Percentiles rank a stretch among this genome's conserved stretches.
phyloP scores from a whole-genome alignment of 2,888 invertebrate species.

The Drosophila austrosaltans region DNA sequence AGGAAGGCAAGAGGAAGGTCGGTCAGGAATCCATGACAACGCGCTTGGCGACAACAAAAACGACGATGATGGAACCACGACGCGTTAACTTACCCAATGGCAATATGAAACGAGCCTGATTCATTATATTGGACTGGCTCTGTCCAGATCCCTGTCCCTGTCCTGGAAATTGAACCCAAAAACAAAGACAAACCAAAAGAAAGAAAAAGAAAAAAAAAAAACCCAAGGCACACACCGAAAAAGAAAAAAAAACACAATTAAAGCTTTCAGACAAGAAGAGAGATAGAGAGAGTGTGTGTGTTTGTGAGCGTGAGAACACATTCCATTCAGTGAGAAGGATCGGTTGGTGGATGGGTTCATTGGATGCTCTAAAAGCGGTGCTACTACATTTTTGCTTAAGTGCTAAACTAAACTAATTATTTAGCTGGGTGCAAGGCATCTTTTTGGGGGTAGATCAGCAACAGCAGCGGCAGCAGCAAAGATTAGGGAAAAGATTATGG shows the following conservation, averaged over 20 bases:
- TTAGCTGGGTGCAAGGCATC: slow-evolving; percentile 43
- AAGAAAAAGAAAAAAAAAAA: slow-evolving; percentile 27
- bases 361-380: slow-evolving; percentile 67
- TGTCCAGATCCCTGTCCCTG: slow-evolving; percentile 45
- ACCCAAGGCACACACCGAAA: slow-evolving; percentile 47
- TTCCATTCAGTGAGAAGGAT: slow-evolving; percentile 5
- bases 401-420: slow-evolving; percentile 41
- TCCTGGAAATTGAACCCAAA: slow-evolving; percentile 62
- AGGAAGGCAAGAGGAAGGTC: slow-evolving; percentile 29
- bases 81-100: slow-evolving; percentile 77
- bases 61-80: slow-evolving; percentile 23
- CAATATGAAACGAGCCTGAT: slow-evolving; percentile 77
- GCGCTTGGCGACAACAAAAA: slow-evolving; percentile 6
- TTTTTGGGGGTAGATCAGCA: slow-evolving; percentile 29
- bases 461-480: slow-evolving; percentile 23
- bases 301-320: not conserved
- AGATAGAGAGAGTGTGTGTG: slow-evolving; percentile 11
- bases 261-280: slow-evolving; percentile 9
- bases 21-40: slow-evolving; percentile 23
- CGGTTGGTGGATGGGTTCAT: not conserved
- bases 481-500: slow-evolving; percentile 17
- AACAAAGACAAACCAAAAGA: slow-evolving; percentile 3
- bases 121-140: slow-evolving; percentile 45
- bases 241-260: slow-evolving; percentile 54
- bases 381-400: slow-evolving; percentile 52